A percentile compares a stretch with the other conserved stretches of the same genome.
phyloP scores from a whole-genome alignment of 2,888 invertebrate genomes.

The Agonopterix heracliana region DNA sequence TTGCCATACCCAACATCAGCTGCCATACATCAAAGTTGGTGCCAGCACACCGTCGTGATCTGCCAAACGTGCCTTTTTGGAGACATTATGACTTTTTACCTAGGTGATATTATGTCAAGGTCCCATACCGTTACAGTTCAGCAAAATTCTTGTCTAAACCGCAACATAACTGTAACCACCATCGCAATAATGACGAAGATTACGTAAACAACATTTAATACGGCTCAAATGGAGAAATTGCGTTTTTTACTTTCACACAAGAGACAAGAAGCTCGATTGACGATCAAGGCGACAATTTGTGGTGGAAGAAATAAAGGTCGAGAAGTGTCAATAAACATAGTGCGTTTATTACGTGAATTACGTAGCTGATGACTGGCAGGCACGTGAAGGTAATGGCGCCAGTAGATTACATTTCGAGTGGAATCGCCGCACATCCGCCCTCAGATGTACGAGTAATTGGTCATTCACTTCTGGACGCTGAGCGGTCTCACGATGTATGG shows the following conservation, averaged over 20 bases:
- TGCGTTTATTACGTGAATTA: conserved; percentile 51
- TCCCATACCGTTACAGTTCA: too few relatives aligned
- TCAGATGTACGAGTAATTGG: conserved; percentile 44
- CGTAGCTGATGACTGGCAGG: conserved; percentile 30
- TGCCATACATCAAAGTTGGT: too few relatives aligned
- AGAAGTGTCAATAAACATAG: conserved; percentile 1
- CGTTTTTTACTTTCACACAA: conserved; percentile 16
- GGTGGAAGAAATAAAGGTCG: not conserved
- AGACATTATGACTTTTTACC: too few relatives aligned
- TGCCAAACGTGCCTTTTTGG: too few relatives aligned
- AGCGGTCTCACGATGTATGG: conserved; percentile 43
- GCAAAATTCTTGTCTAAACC: too few relatives aligned
- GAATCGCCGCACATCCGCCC: conserved; percentile 50
- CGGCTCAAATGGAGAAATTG: conserved; percentile 15
- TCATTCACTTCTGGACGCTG: conserved; percentile 40
- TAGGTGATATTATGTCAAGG: not conserved
- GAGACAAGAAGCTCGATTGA: conserved; percentile 6
- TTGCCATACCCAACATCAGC: too few relatives aligned
- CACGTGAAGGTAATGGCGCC: conserved; percentile 45
- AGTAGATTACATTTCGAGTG: conserved; percentile 53
- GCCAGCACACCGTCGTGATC: too few relatives aligned
- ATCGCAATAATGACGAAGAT: not conserved
- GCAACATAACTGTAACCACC: not conserved
- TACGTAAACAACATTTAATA: conserved; percentile 18
- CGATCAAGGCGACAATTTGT: conserved; percentile 6